Evolutionary conservation across 1,140 invertebrate species (phyloP).

Genomic region (Hycleus phaleratus): DNA sequence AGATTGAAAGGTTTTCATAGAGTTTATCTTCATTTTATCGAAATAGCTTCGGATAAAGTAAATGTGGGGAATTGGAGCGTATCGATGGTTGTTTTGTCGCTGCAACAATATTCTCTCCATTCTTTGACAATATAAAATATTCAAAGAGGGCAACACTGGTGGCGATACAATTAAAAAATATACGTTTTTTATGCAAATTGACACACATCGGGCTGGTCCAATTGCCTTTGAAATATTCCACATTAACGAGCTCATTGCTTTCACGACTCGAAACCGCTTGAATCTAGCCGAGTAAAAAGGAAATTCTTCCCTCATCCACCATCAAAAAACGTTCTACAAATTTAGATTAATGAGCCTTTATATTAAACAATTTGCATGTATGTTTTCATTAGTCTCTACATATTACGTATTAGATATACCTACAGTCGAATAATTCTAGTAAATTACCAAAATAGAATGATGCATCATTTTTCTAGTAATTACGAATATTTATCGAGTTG

Average conservation of each 20-base stretch:
- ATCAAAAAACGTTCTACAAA: slow-evolving; percentile 1
- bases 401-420: too few relatives aligned
- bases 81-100: too few relatives aligned
- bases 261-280: slow-evolving; percentile 6
- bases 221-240: slow-evolving; percentile 15
- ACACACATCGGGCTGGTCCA: slow-evolving; percentile 12
- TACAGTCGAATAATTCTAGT: too few relatives aligned
- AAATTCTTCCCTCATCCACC: background rate
- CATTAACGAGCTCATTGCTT: slow-evolving; percentile 13
- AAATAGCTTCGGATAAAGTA: too few relatives aligned
- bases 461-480: too few relatives aligned
- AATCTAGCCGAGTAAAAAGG: slow-evolving; percentile 9
- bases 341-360: slow-evolving; percentile 10
- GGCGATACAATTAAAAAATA: slow-evolving; percentile 15
- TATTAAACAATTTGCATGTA: slow-evolving; percentile 12
- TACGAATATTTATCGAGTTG: too few relatives aligned
- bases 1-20: too few relatives aligned
- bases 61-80: too few relatives aligned
- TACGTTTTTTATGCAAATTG: slow-evolving; percentile 15
- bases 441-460: too few relatives aligned
- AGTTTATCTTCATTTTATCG: too few relatives aligned
- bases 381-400: background rate
- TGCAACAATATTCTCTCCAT: too few relatives aligned
- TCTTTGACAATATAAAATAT: slow-evolving; percentile 10
- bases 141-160: slow-evolving; percentile 8